A percentile compares a stretch with the other conserved stretches of the same genome.
Conservation (phyloP, 2,797 vertebrate genomes). For the Tadarida brasiliensis region DNA sequence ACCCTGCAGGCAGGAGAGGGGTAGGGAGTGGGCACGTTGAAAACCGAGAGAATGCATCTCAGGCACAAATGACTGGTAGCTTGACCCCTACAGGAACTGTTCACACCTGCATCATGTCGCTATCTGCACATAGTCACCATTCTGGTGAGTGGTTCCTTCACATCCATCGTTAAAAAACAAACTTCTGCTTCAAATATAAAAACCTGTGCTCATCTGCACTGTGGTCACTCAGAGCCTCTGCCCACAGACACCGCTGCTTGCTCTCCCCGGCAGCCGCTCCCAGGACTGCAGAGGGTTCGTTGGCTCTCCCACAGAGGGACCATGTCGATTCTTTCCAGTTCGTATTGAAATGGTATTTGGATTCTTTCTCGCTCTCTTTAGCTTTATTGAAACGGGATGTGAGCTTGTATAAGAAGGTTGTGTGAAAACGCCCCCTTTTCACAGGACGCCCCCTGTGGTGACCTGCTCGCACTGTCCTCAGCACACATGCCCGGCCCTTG, state of each 20-base stretch:
- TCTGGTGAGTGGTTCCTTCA: not conserved
- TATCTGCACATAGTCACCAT: not conserved
- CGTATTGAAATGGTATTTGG: not conserved
- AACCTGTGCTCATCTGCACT: not conserved
- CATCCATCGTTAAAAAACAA: not conserved
- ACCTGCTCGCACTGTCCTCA: not conserved
- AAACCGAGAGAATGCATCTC: not conserved
- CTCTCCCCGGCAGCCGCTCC: not conserved
- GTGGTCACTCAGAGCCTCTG: not conserved
- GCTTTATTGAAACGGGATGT: not conserved
- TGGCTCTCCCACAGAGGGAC: too few species aligned
- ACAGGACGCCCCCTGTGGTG: fast-evolving
- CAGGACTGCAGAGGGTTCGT: not conserved
- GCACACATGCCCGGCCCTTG: not conserved
- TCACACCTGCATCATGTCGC: not conserved
- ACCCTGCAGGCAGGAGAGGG: not conserved
- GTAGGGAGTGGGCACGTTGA: not conserved
- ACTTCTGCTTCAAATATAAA: not conserved
- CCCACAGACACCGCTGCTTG: not conserved
- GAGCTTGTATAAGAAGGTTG: not conserved
- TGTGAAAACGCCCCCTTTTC: not conserved
- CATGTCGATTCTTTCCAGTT: not conserved
- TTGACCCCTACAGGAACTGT: not conserved
- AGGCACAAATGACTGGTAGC: too few species aligned
- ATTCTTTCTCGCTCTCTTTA: not conserved